These are phyloP conservation scores for Clavelina lepadiformis DNA, from an alignment of 23 tunicate genomes.

Conservation along the genomic window DNA sequence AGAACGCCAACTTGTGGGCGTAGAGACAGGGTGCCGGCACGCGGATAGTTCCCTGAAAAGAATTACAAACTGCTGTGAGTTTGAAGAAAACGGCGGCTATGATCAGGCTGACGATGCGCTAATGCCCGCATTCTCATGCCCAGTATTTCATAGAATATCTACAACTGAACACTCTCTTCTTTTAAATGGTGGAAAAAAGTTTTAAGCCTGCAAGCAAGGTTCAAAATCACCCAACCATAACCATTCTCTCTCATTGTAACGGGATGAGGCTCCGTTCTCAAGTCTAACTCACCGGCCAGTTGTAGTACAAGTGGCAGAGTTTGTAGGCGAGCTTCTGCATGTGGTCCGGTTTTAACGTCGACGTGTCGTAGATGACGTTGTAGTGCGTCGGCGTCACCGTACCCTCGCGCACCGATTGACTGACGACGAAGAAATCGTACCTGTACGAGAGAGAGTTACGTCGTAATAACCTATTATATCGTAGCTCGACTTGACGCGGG, in stretches of 20 bases:
- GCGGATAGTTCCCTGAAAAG: slow-evolving; percentile 80
- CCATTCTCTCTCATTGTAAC: too few species aligned
- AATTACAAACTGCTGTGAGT: too few species aligned
- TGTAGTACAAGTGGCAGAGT: slow-evolving; percentile 93
- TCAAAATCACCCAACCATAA: too few species aligned
- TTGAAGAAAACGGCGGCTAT: too few species aligned
- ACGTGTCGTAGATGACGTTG: slow-evolving; percentile 88
- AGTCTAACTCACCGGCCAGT: slow-evolving; percentile 89
- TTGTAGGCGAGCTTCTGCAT: slow-evolving; percentile 84
- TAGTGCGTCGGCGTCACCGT: slow-evolving; percentile 95
- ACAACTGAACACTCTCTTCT: too few species aligned
- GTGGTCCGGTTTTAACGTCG: slow-evolving; percentile 63
- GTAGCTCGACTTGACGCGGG: slow-evolving; percentile 4
- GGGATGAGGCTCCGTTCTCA: too few species aligned
- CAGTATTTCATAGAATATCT: too few species aligned
- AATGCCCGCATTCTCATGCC: too few species aligned
- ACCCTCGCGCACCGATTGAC: slow-evolving; percentile 88
- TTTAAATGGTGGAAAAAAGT: too few species aligned
- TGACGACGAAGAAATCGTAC: slow-evolving; percentile 94
- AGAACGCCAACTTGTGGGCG: slow-evolving; percentile 94
- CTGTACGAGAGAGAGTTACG: slow-evolving; percentile 17
- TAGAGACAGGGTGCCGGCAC: slow-evolving; percentile 95
- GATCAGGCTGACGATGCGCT: too few species aligned
- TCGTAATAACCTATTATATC: neutral
- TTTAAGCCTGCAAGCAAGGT: too few species aligned